These are phyloP conservation scores for Ramazzottius varieornatus DNA, from an alignment of 2,888 invertebrate genomes.

Conservation along the genomic window DNA sequence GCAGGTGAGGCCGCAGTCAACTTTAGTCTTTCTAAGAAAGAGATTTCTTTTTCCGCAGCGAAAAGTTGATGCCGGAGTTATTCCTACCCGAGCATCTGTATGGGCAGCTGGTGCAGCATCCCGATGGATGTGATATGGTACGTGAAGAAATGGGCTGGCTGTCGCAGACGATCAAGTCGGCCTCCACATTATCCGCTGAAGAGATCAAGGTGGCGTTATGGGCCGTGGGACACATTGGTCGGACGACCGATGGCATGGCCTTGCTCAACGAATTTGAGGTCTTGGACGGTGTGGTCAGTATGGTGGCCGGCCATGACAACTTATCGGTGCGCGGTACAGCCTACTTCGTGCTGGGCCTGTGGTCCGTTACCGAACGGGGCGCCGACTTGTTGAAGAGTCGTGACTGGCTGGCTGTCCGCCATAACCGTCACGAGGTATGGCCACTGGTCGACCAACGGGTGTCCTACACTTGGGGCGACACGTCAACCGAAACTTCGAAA, in stretches of 20 bases:
- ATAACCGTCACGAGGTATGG: neutral
- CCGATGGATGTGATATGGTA: neutral
- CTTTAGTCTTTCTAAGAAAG: too few species aligned
- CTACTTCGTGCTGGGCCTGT: neutral
- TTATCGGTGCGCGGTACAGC: neutral
- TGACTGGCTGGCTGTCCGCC: neutral
- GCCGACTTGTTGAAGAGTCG: neutral
- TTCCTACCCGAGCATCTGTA: neutral
- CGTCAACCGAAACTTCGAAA: too few species aligned
- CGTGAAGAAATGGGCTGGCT: neutral
- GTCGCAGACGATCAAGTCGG: neutral
- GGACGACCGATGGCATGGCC: neutral
- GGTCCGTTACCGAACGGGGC: neutral
- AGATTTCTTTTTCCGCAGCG: too few species aligned
- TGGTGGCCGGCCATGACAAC: neutral
- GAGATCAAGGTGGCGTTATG: neutral
- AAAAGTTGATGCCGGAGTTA: neutral
- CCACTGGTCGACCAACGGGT: slow-evolving; percentile 3
- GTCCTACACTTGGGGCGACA: neutral
- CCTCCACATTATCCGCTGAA: neutral
- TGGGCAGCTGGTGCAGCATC: neutral
- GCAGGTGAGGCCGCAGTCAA: too few species aligned
- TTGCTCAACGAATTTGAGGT: neutral
- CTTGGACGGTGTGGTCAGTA: neutral
- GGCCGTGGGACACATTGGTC: slow-evolving; percentile 1